Evolutionary conservation across 2,113 vertebrate genomes (phyloP).

Genomic region (Mola mola): DNA sequence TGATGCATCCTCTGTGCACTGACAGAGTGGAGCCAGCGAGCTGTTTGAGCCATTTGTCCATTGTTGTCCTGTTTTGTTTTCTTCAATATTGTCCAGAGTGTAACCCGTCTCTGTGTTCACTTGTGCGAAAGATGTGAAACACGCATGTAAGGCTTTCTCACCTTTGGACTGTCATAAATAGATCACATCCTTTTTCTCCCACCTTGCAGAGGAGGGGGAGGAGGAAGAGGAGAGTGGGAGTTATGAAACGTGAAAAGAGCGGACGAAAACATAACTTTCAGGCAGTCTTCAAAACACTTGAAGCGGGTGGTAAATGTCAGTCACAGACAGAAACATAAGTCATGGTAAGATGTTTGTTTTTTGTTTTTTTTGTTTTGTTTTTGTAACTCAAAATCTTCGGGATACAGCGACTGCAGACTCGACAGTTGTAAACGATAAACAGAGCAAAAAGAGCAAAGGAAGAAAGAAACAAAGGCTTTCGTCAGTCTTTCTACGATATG

Average conservation of each 20-base stretch:
- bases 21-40: no score
- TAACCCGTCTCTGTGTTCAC: constrained; percentile 63
- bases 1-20: constrained; percentile 55
- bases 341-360: constrained; percentile 52
- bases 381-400: constrained; percentile 54
- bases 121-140: constrained; percentile 77
- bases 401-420: constrained; percentile 67
- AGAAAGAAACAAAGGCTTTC: constrained; percentile 43
- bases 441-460: constrained; percentile 23
- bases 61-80: constrained; percentile 51
- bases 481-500: constrained; percentile 71
- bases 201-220: constrained; percentile 6
- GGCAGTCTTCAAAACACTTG: constrained; percentile 72
- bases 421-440: constrained; percentile 60
- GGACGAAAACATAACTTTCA: constrained; percentile 63
- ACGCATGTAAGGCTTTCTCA: constrained; percentile 61
- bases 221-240: constrained; percentile 12
- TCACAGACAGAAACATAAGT: constrained; percentile 71
- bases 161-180: constrained; percentile 65
- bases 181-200: constrained; percentile 48
- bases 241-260: constrained; percentile 67
- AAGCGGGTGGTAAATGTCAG: constrained; percentile 65
- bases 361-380: constrained; percentile 23
- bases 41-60: constrained; percentile 46
- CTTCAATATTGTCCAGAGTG: constrained; percentile 61